Evolutionary conservation across 2,113 vertebrate genomes (phyloP), one percentile per base, ranked within the genome.

Genomic region (Theropithecus gelada): DNA sequence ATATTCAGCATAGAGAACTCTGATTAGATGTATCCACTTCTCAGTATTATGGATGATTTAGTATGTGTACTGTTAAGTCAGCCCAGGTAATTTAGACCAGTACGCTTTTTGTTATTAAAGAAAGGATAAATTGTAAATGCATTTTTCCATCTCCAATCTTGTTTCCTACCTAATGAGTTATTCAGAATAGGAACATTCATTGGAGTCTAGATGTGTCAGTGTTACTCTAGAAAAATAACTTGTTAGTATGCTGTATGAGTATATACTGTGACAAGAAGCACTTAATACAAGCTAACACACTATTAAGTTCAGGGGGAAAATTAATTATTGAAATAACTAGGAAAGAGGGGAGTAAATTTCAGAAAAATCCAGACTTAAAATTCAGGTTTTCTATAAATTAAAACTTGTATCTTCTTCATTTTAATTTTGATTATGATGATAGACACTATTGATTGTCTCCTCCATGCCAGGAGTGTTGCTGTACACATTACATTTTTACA

Each of bases 41-140:
- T 89, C 40, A 48, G 59, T 35, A 59, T 86, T n/a, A 40, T 30
- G 61, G 11, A 13, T 82, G 43, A 48, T 38, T 57, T 76, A 94
- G 17, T 84, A 35, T 96, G 38, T 88, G 9, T 81, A 27, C 73
- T 64, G 22, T 88, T 80, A 45, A 66, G 32, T 86, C 57, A 94
- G 32, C 23, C 66, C 50, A 73, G 72, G 23, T 89, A 48, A 27
- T 88, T 79, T 93, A 91, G 38, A 93, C 12, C 38, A 76, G 8
- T 75, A 45, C 13, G 61, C 64, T 90, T 68, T 76, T 90, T 95
- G 35, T 92, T 94, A 57, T 55, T 80, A 93, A 95, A 94, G 64
- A 92, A 93, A 76, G 86, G 57, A 75, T 72, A 52, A 84, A 38
- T 48, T 92, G 5, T 55, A 80, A 38, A 20, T 72, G 20, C 22